Conservation (phyloP, 53 echinoderm and acorn worm species). For the Stichopus horrens region DNA sequence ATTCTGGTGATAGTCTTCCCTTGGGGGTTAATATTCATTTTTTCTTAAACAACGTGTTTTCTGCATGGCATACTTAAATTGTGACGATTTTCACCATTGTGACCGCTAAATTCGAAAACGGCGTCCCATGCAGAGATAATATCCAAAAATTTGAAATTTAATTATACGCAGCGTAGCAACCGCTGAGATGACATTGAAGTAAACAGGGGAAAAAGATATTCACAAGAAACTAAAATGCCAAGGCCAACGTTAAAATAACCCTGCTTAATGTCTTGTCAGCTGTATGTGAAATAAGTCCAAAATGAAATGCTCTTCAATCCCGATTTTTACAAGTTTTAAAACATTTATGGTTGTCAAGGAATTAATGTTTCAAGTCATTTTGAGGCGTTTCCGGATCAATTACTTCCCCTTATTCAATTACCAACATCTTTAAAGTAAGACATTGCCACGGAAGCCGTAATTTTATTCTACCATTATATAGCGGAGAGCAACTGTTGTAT, state of each 20-base stretch:
- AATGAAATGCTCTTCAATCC: not conserved
- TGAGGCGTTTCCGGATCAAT: not conserved
- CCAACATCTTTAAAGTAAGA: too few relatives aligned
- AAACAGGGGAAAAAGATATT: not conserved
- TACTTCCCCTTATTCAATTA: too few relatives aligned
- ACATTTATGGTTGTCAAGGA: not conserved
- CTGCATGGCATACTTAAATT: not conserved
- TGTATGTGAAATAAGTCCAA: not conserved
- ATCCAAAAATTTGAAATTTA: not conserved
- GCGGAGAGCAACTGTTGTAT: too few relatives aligned
- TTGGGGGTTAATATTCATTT: not conserved
- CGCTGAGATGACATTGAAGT: not conserved
- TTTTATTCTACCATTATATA: too few relatives aligned
- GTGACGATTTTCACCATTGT: not conserved
- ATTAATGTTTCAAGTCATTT: not conserved
- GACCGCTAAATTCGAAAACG: not conserved
- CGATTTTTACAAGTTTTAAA: not conserved
- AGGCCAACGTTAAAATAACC: slow-evolving; percentile 10
- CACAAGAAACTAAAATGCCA: not conserved
- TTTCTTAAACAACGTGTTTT: not conserved
- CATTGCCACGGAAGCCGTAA: too few relatives aligned
- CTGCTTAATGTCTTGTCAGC: not conserved
- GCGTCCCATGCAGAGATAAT: slow-evolving; percentile 1
- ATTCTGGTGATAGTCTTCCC: not conserved
- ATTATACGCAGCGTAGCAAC: not conserved